These are phyloP conservation scores for Uromys caudimaculatus DNA, from an alignment of 2,797 vertebrate species.

Conservation along the genomic window DNA sequence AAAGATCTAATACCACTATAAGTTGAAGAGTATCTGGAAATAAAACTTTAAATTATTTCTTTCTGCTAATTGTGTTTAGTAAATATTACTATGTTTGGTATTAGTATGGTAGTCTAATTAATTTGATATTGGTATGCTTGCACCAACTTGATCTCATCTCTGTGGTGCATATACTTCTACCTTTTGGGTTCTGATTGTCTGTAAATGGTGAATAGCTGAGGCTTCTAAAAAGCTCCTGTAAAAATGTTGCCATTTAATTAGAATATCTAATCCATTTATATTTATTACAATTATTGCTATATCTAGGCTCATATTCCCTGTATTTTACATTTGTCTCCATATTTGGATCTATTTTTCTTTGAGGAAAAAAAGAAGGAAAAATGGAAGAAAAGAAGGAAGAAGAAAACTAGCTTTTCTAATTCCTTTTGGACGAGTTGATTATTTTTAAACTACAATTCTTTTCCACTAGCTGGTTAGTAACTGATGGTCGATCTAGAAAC, in stretches of 20 bases:
- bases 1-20: neutral
- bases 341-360: neutral
- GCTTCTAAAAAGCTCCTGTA: neutral
- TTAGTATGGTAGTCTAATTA: neutral
- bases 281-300: neutral
- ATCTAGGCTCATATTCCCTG: neutral
- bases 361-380: neutral
- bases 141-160: neutral
- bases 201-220: neutral
- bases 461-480: neutral
- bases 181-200: neutral
- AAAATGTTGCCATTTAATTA: neutral
- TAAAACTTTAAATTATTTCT: neutral
- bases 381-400: neutral
- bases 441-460: neutral
- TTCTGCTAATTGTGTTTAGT: neutral
- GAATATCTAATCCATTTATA: neutral
- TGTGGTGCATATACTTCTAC: neutral
- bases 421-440: neutral
- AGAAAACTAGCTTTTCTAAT: neutral
- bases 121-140: neutral
- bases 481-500: neutral
- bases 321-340: neutral
- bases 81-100: neutral
- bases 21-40: neutral